Evolutionary conservation across 2,888 invertebrate genomes (phyloP), one percentile per base, ranked within the genome.

Genomic region (Geophilus truncorum): DNA sequence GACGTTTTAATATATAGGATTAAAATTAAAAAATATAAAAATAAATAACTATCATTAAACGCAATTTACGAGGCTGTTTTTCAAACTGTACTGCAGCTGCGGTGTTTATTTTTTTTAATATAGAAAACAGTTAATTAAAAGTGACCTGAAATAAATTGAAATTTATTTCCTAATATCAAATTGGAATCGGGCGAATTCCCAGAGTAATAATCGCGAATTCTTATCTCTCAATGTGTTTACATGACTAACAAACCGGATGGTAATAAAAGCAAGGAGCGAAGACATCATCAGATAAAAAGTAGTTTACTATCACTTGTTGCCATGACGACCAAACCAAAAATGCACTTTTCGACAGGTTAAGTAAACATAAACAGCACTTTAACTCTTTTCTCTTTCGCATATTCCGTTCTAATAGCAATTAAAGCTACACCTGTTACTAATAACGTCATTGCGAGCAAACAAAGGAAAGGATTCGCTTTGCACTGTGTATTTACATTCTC

Each of bases 211-310:
- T 57, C 57, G 21, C 18, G 6, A 57, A 23, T 57, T 57, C 57
- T 57, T 57, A 57, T 57, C 57, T 9, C n/a, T 4, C 23, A 21
- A 57, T 23, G 57, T 57, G 57, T 57, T 57, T 57, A 57, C 57
- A 57, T 57, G 57, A 57, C 57, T 57, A 57, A 57, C 57, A 57
- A 57, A 57, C 57, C 57, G 57, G 57, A 57, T 57, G 10, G 57
- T 12, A 57, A 57, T 57, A 57, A 57, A 57, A 57, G 57, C 57
- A 57, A 57, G 12, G 21, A 57, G 23, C 57, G 57, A 57, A 18
- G 57, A 57, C 57, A 57, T 23, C 21, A 57, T 57, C 57, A 23
- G 57, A 57, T 57, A 57, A 57, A 57, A 57, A 57, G 21, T 57
- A 57, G 21, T 57, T 57, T 57, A 57, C 57, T 57, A 23, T 57